Percentiles rank a stretch among this genome's conserved stretches.
phyloP scores from a whole-genome alignment of 1,140 invertebrate species.

The Drosophila funebris region DNA sequence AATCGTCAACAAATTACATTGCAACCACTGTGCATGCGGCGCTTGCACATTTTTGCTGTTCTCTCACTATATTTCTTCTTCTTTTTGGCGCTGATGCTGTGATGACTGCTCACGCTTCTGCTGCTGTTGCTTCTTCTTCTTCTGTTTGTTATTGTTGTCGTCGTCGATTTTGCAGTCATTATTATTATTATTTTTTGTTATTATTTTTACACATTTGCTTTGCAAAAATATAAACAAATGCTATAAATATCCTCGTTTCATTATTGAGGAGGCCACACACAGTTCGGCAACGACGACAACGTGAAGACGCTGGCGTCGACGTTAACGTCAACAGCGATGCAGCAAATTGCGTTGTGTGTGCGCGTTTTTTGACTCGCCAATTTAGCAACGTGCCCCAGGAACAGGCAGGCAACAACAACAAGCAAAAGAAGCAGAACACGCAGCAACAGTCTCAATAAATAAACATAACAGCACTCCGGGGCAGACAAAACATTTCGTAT shows the following conservation, averaged over 20 bases:
- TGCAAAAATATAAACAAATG: slow-evolving; percentile 80
- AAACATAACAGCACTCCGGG: slow-evolving; percentile 74
- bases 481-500: slow-evolving; percentile 54
- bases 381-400: slow-evolving; percentile 58
- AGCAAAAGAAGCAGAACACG: background rate
- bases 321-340: slow-evolving; percentile 21
- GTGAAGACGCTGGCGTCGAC: background rate
- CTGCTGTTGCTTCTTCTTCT: slow-evolving; percentile 5
- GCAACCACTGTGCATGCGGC: slow-evolving; percentile 22
- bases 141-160: slow-evolving; percentile 6
- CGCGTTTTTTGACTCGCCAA: slow-evolving; percentile 54
- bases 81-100: background rate
- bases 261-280: slow-evolving; percentile 52
- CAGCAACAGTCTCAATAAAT: slow-evolving; percentile 62
- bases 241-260: slow-evolving; percentile 67
- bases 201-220: slow-evolving; percentile 47
- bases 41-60: slow-evolving; percentile 11
- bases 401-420: slow-evolving; percentile 4
- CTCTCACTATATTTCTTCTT: slow-evolving; percentile 1
- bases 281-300: slow-evolving; percentile 16
- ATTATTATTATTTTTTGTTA: slow-evolving; percentile 17
- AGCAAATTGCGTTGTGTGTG: slow-evolving; percentile 41
- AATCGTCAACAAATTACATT: slow-evolving; percentile 3
- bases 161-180: slow-evolving; percentile 6
- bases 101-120: background rate